Base-by-base conservation (phyloP, 2,888 invertebrate species). In the Syritta pipiens region DNA sequence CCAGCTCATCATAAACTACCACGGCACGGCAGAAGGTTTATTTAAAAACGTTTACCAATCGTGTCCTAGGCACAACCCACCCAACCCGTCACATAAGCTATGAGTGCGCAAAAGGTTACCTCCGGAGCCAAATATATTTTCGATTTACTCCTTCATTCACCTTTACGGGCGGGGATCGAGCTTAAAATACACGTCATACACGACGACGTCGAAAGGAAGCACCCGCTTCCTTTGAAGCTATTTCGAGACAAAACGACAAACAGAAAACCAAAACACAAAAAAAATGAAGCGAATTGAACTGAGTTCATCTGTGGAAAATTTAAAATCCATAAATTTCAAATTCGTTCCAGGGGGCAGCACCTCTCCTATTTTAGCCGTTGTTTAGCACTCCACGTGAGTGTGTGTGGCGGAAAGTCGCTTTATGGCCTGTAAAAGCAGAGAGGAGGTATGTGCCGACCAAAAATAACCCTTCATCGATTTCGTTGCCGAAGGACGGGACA, bases 221-320 rank as follows among this genome's bases (percentile, higher is more conserved):
- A 37, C 28, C 22, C 49, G 42, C 35, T 10, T 51, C 51, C 59
- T 74, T 74, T 74, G 74, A 74, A 74, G 74, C 74, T 74, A 74
- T 74, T 74, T 53, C 24, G 20, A 57, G 65, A 57, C 19, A 26
- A 55, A 44, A 71, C 6, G 9, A 19, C 6, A n/a, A 60, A 42
- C 12, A n/a, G n/a, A 44, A 32, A 30, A 60, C n/a, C 55, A 32
- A 40, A 51, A 37, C 2, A 46, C 6, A 22, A 24, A 37, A 6
- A 44, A 20, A 3, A 28, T 7, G n/a, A 20, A 12, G 40, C 46
- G 24, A 51, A 60, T 76, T 55, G 9, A 62, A 49, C 42, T 44
- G 63, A 59, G 76, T 69, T 76, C 63, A 76, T 49, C 76, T 76
- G 69, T 57, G 63, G 35, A 76, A 76, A 63, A 69, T 76, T 69